Percentiles rank a stretch among this genome's conserved stretches.
Conservation (phyloP, 2,888 invertebrate species). For the Calliopum simillimum region DNA sequence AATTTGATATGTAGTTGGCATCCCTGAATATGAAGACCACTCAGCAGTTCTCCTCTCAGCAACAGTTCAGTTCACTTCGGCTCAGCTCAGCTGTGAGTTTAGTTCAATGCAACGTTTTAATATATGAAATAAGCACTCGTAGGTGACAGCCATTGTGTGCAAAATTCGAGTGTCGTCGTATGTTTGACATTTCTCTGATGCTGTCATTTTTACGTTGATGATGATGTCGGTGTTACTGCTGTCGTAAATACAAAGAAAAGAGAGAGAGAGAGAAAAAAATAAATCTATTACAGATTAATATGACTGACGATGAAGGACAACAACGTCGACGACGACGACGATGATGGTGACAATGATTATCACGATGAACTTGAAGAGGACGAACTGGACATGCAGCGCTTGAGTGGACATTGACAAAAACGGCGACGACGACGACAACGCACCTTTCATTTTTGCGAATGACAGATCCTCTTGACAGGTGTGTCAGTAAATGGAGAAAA, state of each 20-base stretch:
- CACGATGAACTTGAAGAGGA: not conserved
- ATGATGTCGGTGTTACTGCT: constrained; percentile 15
- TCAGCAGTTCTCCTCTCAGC: too few relatives aligned
- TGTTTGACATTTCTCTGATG: constrained; percentile 28
- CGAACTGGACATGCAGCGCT: not conserved
- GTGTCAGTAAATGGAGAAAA: constrained; percentile 30
- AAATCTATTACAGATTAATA: not conserved
- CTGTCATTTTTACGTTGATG: constrained; percentile 24
- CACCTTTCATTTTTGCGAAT: constrained; percentile 36
- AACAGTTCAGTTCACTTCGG: too few relatives aligned
- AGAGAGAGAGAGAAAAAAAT: too few relatives aligned
- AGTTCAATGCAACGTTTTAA: constrained; percentile 1
- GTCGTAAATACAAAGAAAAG: not conserved
- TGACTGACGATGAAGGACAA: not conserved
- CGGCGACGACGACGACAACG: not conserved
- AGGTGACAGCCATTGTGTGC: constrained; percentile 31
- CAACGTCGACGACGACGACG: not conserved
- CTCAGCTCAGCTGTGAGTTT: too few relatives aligned
- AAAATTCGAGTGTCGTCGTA: constrained; percentile 19
- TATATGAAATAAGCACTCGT: constrained; percentile 28
- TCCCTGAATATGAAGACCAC: too few relatives aligned
- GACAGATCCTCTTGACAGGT: constrained; percentile 47
- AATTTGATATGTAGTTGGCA: too few relatives aligned
- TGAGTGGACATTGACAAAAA: constrained; percentile 16
- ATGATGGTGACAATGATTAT: not conserved